Conservation (phyloP, 2,113 vertebrate species). For the Leptodactylus fuscus region DNA sequence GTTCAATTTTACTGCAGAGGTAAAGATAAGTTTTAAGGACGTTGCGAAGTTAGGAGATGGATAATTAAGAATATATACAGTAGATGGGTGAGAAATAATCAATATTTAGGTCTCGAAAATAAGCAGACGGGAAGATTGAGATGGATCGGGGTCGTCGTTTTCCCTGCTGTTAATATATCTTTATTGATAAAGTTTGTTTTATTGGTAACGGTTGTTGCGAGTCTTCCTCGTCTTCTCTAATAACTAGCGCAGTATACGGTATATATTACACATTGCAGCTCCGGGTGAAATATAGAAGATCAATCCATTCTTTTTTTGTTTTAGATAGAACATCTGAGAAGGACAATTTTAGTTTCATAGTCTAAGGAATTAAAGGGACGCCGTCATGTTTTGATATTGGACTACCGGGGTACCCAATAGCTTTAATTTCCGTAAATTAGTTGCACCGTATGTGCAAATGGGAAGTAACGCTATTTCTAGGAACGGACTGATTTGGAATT, state of each 20-base stretch:
- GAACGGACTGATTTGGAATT: too few species aligned
- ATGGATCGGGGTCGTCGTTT: constrained; percentile 1
- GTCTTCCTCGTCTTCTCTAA: background rate
- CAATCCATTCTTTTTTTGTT: too few species aligned
- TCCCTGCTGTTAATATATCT: background rate
- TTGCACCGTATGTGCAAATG: too few species aligned
- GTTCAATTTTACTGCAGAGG: constrained; percentile 8
- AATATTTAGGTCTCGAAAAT: background rate
- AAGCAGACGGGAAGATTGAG: background rate
- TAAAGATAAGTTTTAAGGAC: background rate
- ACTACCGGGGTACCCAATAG: too few species aligned
- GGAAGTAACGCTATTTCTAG: too few species aligned
- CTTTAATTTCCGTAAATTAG: too few species aligned
- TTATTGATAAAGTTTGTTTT: background rate
- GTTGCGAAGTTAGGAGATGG: background rate
- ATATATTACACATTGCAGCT: background rate
- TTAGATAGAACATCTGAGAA: background rate
- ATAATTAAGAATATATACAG: background rate
- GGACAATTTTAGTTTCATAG: too few species aligned
- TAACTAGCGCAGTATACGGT: background rate
- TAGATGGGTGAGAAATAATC: background rate
- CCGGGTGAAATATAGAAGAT: too few species aligned
- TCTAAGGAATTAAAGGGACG: too few species aligned
- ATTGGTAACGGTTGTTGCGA: background rate
- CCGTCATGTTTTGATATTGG: too few species aligned